Percentiles rank a stretch among this genome's conserved stretches.
phyloP scores from a whole-genome alignment of 2,888 invertebrate species.

The Xestia ashworthii region DNA sequence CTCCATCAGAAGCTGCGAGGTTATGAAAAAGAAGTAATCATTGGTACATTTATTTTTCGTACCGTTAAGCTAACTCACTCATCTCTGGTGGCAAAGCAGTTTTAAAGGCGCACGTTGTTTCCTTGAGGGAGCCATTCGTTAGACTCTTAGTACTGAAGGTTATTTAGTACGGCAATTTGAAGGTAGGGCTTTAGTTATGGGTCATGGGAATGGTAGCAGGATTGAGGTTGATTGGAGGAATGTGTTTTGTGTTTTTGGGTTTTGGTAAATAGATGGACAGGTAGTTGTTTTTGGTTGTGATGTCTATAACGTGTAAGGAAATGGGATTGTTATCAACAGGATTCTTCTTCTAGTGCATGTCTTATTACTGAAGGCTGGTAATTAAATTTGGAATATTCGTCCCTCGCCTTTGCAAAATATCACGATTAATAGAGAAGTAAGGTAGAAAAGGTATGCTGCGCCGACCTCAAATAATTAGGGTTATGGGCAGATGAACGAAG shows the following conservation, averaged over 20 bases:
- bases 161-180: constrained; percentile 38
- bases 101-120: constrained; percentile 1
- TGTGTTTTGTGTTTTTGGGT: constrained; percentile 1
- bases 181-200: background rate
- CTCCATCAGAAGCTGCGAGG: background rate
- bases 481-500: background rate
- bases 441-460: background rate
- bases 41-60: background rate
- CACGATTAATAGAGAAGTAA: background rate
- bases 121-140: constrained; percentile 23
- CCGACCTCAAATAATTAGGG: background rate
- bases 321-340: background rate
- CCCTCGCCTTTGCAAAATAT: background rate
- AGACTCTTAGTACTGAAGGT: background rate
- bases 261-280: background rate
- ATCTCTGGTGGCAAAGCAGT: background rate
- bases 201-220: background rate
- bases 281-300: background rate
- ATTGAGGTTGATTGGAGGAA: background rate
- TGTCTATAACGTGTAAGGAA: background rate
- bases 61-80: background rate
- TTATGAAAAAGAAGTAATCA: background rate
- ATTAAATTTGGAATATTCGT: background rate
- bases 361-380: background rate
- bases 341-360: background rate